Evolutionary conservation across 1,140 invertebrate genomes (phyloP), one percentile per base, ranked within the genome.

Genomic region (Bombus terrestris): DNA sequence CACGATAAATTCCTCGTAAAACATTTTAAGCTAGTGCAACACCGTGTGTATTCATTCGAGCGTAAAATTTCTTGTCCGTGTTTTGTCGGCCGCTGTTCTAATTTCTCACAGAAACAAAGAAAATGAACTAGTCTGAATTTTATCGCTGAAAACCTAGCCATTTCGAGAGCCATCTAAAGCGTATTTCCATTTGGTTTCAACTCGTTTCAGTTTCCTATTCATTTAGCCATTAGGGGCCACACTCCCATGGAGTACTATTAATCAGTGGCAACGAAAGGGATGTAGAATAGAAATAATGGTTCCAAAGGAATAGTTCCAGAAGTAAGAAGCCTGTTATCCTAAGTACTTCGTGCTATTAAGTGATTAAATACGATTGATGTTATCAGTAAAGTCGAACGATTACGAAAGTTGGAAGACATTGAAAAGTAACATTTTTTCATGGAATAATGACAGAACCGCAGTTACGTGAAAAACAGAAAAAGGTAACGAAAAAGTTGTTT

Each of bases 121-220:
- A 66, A 64, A 25, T 12, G 22, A 68, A 10, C 35, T 15, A 10
- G 6, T 1, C 22, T 43, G 64, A 69, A 53, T 80, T 80, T 39
- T 18, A 80, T 80, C 12, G n/a, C 1, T 28, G 32, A 69, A 35
- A 69, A 80, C 15, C 68, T 43, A 22, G n/a, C 41, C 39, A 18
- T 64, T 80, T n/a, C 13, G 8, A 12, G 43, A 69, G 39, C 43
- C 64, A 39, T 76, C 47, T 39, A 47, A 69, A 80, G 32, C 32
- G 66, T 69, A 28, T 22, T 66, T 43, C 62, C 62, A 78, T 35
- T 66, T 37, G 32, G 32, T 13, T 28, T 64, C 77, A 47, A 39
- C 28, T 39, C 13, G 32, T 37, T 78, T 78, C 76, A 43, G 39
- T 66, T 64, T 32, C 32, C 57, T 39, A 78, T 77, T 77, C 75